Base-by-base conservation (phyloP, 2,888 invertebrate species). In the Leptinotarsa haldemani region DNA sequence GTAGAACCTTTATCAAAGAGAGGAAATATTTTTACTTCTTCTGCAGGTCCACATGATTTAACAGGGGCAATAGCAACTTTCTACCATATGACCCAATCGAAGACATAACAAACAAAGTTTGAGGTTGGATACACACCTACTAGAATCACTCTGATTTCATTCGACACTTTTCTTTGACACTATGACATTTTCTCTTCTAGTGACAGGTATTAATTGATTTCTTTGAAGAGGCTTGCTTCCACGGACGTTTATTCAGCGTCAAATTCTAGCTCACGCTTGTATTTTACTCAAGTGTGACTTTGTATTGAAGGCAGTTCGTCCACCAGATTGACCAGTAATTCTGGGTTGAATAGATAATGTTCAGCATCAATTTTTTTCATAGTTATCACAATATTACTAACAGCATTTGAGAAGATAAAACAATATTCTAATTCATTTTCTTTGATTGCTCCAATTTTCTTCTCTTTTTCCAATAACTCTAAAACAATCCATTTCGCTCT, bases 171-270 rank as follows among this genome's bases (percentile, higher is more conserved):
- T 46, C 13, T 64, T 67, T 25, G 67, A 50, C 7, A 67, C 25
- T 63, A 69, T 69, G 12, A 69, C 63, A 48, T 46, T 47, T 22
- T 69, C 61, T 48, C 47, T 61, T 50, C 9, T 3, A 13, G 22
- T 20, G 7, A 47, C 4, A 52, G 20, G 4, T 30, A 4, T 52
- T 5, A 25, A 4, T 18, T 12, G 13, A 30, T n/a, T n/a, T 53
- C 20, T 61, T 61, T 69, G 63, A 15, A 69, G 25, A 22, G 63
- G 69, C 63, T 69, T 69, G 18, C 47, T 69, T 63, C 63, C 30
- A 63, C 15, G 3, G 12, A 63, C 3, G 22, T 63, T 12, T 40
- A 30, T 63, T 63, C 4, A 16, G 16, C 16, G 4, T 63, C 4
- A 63, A 63, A 3, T 25, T 63, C 16, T 16, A 15, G 50, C 15